Base-by-base conservation (phyloP, 2,113 vertebrate species). In the Stictonetta naevosa region DNA sequence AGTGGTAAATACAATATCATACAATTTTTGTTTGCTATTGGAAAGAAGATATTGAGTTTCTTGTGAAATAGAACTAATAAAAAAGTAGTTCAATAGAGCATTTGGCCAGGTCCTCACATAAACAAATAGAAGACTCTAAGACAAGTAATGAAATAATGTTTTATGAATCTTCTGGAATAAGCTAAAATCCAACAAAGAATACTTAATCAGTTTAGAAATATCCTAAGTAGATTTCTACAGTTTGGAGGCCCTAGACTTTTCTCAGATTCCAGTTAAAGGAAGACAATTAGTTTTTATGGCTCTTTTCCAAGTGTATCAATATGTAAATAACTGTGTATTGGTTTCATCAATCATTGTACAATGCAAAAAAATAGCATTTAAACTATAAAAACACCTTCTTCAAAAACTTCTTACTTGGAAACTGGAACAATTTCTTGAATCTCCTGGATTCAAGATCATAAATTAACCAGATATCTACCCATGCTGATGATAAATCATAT, bases 401-500 rank as follows among this genome's bases (percentile, higher is more conserved):
- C 10, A 81, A 90, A 86, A 56, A 20, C 1, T 77, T 66, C 38
- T 90, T 72, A 44, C 55, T 56, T 69, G 6, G 40, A 77, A 76
- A 67, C 7, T n/a, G 34, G 80, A 84, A 75, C 15, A 58, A 52
- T 79, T 86, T 93, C 69, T 86, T 94, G 76, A 83, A 72, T 98
- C 96, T 82, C 80, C 68, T 22, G 89, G 94, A 59, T 98, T 94
- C 38, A 87, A 98, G 88, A 52, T 96, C 97, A 76, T 97, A 98
- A 86, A 94, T 97, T 93, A 98, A 86, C n/a, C 75, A 75, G 23
- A 96, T 82, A 18, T 93, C 86, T 46, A 97, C 93, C 98, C 96
- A 97, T 46, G 95, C 97, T 98, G 18, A 97, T 98, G 74, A 95
- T 98, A 81, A 98, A 98, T 12, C 83, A 91, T 52, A 96, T 93